A percentile compares a stretch with the other conserved stretches of the same genome.
These are phyloP conservation scores for Apogon talboti DNA, from an alignment of 2,797 vertebrate genomes.

Conservation along the genomic window DNA sequence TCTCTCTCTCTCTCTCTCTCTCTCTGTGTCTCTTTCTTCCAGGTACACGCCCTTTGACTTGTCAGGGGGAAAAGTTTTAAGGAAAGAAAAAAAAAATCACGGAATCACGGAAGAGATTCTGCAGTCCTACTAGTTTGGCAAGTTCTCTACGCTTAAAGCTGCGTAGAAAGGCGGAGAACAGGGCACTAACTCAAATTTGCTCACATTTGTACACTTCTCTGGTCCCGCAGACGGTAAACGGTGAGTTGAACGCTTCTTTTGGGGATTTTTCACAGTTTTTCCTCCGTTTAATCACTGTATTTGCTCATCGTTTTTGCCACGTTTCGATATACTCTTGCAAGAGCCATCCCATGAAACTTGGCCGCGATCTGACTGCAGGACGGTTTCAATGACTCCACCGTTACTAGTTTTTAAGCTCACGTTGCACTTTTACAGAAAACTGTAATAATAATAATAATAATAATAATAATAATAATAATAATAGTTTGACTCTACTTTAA, in stretches of 20 bases:
- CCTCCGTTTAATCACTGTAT: conserved; percentile 20
- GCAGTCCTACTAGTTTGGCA: conserved; percentile 81
- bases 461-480: no score
- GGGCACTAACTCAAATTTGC: conserved; percentile 61
- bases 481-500: not conserved
- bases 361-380: conserved; percentile 38
- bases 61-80: conserved; percentile 79
- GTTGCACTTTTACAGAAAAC: conserved; percentile 39
- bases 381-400: conserved; percentile 43
- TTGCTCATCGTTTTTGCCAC: conserved; percentile 79
- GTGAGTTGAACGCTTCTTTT: conserved; percentile 76
- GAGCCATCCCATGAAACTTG: conserved; percentile 61
- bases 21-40: conserved; percentile 30
- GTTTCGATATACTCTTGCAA: conserved; percentile 77
- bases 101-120: conserved; percentile 87
- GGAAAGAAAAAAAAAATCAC: conserved; percentile 65
- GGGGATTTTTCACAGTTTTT: conserved; percentile 23
- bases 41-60: conserved; percentile 89
- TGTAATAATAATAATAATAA: not conserved
- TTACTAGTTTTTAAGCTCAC: conserved; percentile 12
- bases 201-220: conserved; percentile 68
- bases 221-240: conserved; percentile 63
- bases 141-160: conserved; percentile 72
- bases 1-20: conserved; percentile 22
- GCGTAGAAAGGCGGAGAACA: conserved; percentile 71